Conservation (phyloP, 2,113 vertebrate genomes). For the Athene cunicularia region DNA sequence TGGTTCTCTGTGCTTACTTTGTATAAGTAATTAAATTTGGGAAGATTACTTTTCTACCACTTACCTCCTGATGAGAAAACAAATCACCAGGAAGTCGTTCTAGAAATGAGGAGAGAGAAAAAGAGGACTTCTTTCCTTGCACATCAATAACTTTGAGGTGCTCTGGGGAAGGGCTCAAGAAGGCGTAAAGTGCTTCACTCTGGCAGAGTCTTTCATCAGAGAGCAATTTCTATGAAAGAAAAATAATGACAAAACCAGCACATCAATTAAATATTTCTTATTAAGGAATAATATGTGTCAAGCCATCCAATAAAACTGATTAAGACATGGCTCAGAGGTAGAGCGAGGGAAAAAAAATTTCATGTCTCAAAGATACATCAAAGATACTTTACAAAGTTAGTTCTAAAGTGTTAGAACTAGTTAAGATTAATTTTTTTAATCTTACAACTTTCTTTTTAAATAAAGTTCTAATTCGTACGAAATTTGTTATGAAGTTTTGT, state of each 20-base stretch:
- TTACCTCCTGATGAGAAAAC: slow-evolving; percentile 96
- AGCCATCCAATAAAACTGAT: background rate
- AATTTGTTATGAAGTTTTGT: background rate
- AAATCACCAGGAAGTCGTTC: slow-evolving; percentile 96
- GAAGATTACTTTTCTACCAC: slow-evolving; percentile 2
- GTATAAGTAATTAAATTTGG: background rate
- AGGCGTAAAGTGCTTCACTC: slow-evolving; percentile 97
- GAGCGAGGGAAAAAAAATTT: background rate
- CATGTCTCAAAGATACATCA: background rate
- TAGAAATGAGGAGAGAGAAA: slow-evolving; percentile 95
- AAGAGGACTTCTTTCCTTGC: slow-evolving; percentile 91
- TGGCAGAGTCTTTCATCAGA: slow-evolving; percentile 94
- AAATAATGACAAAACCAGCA: background rate
- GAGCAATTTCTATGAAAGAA: slow-evolving; percentile 84
- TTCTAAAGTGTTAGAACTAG: background rate
- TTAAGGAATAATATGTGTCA: background rate
- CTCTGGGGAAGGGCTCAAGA: slow-evolving; percentile 96
- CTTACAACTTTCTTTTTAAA: background rate
- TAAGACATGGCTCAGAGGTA: background rate
- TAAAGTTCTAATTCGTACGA: background rate
- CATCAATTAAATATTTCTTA: background rate
- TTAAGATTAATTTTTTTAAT: background rate
- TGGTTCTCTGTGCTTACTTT: background rate
- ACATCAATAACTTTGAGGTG: slow-evolving; percentile 93
- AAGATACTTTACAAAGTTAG: background rate